phyloP scores from a whole-genome alignment of 2,113 vertebrate genomes.

The Aldabrachelys gigantea region DNA sequence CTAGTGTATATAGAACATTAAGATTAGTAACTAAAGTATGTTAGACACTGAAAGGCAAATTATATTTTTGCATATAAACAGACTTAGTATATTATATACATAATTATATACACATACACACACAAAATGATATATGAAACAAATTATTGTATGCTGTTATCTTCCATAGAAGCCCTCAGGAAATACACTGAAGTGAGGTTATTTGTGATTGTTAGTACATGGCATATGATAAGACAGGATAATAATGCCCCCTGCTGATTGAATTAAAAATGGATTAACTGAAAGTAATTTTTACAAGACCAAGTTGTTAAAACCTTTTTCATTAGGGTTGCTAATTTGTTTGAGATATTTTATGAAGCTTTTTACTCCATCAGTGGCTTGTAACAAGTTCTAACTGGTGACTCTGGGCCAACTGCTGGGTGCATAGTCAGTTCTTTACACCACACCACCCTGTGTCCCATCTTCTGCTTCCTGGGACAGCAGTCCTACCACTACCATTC shows the following conservation, averaged over 20 bases:
- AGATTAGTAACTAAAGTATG: neutral
- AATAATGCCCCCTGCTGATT: constrained; percentile 75
- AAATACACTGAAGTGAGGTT: fast-evolving
- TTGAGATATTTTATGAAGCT: neutral
- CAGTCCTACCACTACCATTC: neutral
- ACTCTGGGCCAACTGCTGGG: neutral
- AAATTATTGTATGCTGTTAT: neutral
- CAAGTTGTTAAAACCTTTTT: no score
- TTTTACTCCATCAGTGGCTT: neutral
- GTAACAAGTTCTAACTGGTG: neutral
- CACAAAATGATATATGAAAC: no score
- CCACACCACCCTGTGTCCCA: neutral
- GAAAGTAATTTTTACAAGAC: neutral
- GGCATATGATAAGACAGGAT: neutral
- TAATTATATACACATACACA: no score
- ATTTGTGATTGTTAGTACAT: fast-evolving
- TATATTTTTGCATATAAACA: neutral
- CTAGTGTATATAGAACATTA: neutral
- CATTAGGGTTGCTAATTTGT: no score
- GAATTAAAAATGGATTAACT: neutral
- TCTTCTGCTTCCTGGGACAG: neutral
- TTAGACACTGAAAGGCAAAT: neutral
- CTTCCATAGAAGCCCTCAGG: fast-evolving
- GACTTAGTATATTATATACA: no score
- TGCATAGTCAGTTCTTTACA: neutral